Conservation (phyloP, 2,113 vertebrate genomes). For the Semicossyphus pulcher region DNA sequence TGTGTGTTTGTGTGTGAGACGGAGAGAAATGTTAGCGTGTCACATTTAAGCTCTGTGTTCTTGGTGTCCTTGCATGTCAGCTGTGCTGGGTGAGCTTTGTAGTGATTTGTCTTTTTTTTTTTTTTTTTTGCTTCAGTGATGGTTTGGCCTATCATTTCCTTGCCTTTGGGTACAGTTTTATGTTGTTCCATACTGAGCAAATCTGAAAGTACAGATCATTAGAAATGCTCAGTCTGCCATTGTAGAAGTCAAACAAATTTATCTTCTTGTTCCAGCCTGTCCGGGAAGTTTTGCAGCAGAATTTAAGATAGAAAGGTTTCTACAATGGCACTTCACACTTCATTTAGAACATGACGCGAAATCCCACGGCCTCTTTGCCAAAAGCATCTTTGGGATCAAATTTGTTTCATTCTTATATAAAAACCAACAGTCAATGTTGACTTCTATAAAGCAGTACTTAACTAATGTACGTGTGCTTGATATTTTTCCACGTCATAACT, state of each 20-base stretch:
- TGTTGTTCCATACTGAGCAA: slow-evolving; percentile 4
- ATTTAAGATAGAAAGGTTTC: slow-evolving; percentile 15
- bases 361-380: slow-evolving; percentile 44
- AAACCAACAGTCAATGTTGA: not conserved
- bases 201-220: slow-evolving; percentile 28
- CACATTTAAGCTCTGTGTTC: slow-evolving; percentile 34
- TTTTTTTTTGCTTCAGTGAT: slow-evolving; percentile 50
- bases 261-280: not conserved
- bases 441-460: not conserved
- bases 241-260: slow-evolving; percentile 22
- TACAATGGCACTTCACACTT: slow-evolving; percentile 39
- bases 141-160: slow-evolving; percentile 45
- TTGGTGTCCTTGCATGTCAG: slow-evolving; percentile 71
- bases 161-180: slow-evolving; percentile 29
- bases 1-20: slow-evolving; percentile 40
- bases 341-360: not conserved
- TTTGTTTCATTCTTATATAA: not conserved
- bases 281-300: not conserved
- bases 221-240: slow-evolving; percentile 21
- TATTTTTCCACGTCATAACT: not conserved
- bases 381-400: slow-evolving; percentile 39
- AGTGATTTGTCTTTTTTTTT: slow-evolving; percentile 33
- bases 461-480: too few relatives aligned
- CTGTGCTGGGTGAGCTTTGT: slow-evolving; percentile 48
- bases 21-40: slow-evolving; percentile 25